These are phyloP conservation scores for Helicolenus hilgendorfi DNA, from an alignment of 2,797 vertebrate species.

Conservation along the genomic window DNA sequence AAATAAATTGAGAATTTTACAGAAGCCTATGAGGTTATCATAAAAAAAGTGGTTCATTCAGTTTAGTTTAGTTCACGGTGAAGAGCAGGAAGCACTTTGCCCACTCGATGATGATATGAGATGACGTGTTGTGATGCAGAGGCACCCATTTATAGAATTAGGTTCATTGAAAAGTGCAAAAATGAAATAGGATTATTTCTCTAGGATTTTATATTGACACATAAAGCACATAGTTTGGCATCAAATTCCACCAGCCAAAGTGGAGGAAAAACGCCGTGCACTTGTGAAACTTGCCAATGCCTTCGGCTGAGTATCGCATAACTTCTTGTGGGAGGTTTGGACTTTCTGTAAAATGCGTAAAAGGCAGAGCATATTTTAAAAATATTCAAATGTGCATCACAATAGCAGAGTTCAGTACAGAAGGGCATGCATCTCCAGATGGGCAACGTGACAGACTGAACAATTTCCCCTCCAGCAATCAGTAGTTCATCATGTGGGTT, in stretches of 20 bases:
- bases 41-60: not conserved
- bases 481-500: constrained; percentile 36
- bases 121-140: not conserved
- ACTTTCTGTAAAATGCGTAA: constrained; percentile 35
- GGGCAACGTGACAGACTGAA: constrained; percentile 25
- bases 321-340: constrained; percentile 40
- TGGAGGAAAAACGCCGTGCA: not conserved
- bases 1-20: constrained; percentile 1
- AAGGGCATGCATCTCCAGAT: constrained; percentile 53
- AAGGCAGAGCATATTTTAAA: constrained; percentile 21
- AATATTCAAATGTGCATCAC: constrained; percentile 51
- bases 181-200: constrained; percentile 5
- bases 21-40: not conserved
- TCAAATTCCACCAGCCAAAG: constrained; percentile 18
- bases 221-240: constrained; percentile 25
- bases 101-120: constrained; percentile 25
- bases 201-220: constrained; percentile 22
- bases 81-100: not conserved
- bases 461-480: constrained; percentile 52
- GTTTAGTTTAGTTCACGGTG: constrained; percentile 6
- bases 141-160: not conserved
- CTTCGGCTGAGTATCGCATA: constrained; percentile 14
- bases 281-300: constrained; percentile 7
- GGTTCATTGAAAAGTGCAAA: not conserved
- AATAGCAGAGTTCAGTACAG: constrained; percentile 46